These are phyloP conservation scores for Tanytarsus gracilentus DNA, from an alignment of 2,888 invertebrate species.

Conservation along the genomic window DNA sequence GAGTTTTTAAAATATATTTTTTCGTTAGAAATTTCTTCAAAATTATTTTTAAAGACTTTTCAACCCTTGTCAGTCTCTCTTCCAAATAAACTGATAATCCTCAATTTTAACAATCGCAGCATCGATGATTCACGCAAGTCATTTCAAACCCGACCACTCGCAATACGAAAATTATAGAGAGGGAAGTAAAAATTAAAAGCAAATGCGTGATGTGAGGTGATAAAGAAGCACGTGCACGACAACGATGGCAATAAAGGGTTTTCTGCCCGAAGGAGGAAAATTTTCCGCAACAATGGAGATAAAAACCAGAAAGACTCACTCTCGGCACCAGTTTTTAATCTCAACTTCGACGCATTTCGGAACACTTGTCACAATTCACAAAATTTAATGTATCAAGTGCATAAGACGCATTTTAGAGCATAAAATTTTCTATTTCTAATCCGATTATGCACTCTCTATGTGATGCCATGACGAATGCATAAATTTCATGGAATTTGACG, in stretches of 20 bases:
- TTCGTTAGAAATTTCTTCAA: too few species aligned
- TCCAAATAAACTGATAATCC: too few species aligned
- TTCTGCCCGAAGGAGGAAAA: neutral
- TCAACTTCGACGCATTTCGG: neutral
- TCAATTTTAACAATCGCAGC: too few species aligned
- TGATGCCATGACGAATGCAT: slow-evolving; percentile 2
- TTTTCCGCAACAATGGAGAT: slow-evolving; percentile 5
- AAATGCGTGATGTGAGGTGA: neutral
- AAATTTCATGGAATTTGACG: slow-evolving; percentile 8
- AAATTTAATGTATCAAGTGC: neutral
- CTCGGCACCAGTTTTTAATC: neutral
- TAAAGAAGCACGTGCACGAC: slow-evolving; percentile 5
- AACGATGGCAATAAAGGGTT: slow-evolving; percentile 6
- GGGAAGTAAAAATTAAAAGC: neutral
- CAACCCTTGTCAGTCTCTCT: too few species aligned
- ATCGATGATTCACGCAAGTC: neutral
- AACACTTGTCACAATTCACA: slow-evolving; percentile 10
- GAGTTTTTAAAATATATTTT: too few species aligned
- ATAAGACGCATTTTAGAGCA: slow-evolving; percentile 8
- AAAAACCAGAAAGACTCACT: neutral
- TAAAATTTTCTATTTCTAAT: neutral
- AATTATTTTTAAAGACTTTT: too few species aligned
- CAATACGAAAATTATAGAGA: slow-evolving; percentile 10
- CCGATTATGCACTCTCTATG: neutral
- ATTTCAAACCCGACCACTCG: neutral